Base-by-base conservation (phyloP, 2,888 invertebrate genomes). In the Clunio marinus region DNA sequence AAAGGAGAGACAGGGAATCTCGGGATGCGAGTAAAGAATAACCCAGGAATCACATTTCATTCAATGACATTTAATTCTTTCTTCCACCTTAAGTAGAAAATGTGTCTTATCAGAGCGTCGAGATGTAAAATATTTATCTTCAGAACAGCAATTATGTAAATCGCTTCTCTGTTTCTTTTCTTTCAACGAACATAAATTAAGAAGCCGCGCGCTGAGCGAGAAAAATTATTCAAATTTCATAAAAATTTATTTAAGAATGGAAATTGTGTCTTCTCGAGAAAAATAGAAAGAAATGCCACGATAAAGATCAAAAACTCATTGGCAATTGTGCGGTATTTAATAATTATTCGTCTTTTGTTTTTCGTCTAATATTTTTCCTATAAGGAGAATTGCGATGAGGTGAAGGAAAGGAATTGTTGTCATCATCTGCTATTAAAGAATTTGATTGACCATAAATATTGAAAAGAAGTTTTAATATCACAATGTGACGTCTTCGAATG, bases 101-200 rank as follows among this genome's bases (percentile, higher is more conserved):
- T 51, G 51, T 17, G 17, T n/a, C n/a, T 51, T 51, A 51, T 51
- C 51, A 51, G 51, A 22, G 51, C 51, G 51, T 20, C 17, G n/a
- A 51, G 22, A 51, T 51, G 51, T 51, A 51, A n/a, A 41, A 22
- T 8, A 51, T n/a, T n/a, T n/a, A 51, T 51, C 51, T 51, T 51
- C 51, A 22, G 17, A n/a, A 51, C 22, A 22, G 17, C 60, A 60
- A 63, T 63, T 63, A 63, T 63, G 62, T 63, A 63, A 63, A 63
- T 63, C 35, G 62, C 35, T 63, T 41, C 35, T 51, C 17, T 51
- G 51, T 51, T 51, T 22, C 22, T 20, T 41, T 41, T 15, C 41
- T 41, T 27, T 28, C 60, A 17, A 41, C 35, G 35, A 55, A 63
- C 62, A 63, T 63, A 63, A 63, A 63, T 63, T 60, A 22, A n/a